Evolutionary conservation across 2,888 invertebrate species (phyloP).

Genomic region (Tetragnatha montana): DNA sequence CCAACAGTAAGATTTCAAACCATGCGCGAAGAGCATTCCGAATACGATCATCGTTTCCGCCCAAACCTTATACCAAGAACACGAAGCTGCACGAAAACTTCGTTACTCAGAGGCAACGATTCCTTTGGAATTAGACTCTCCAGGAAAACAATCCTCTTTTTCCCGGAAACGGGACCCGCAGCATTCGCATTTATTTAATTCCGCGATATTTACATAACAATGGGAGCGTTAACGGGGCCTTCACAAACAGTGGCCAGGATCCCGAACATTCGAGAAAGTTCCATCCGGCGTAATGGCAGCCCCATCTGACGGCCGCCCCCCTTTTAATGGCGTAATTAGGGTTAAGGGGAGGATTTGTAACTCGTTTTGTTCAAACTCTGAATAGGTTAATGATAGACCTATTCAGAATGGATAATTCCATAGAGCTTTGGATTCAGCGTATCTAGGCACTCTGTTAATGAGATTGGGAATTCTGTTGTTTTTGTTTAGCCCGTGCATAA

Average conservation of each 20-base stretch:
- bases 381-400: conserved; percentile 29
- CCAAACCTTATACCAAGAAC: not conserved
- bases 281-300: conserved; percentile 23
- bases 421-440: not conserved
- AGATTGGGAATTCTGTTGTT: not conserved
- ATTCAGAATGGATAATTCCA: conserved; percentile 18
- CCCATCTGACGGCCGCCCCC: not conserved
- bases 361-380: conserved; percentile 35
- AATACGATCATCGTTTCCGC: conserved; percentile 1
- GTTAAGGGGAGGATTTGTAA: conserved; percentile 27
- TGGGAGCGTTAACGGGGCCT: conserved; percentile 19
- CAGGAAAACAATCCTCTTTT: conserved; percentile 24
- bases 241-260: conserved; percentile 3
- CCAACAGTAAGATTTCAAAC: not conserved
- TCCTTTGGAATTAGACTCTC: not conserved
- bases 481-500: not conserved
- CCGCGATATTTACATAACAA: conserved; percentile 27
- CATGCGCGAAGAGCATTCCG: not conserved
- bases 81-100: conserved; percentile 6
- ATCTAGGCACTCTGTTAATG: not conserved
- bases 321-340: conserved; percentile 49
- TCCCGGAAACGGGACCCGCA: conserved; percentile 8
- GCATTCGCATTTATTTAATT: conserved; percentile 38
- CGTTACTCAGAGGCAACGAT: not conserved
- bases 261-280: conserved; percentile 15